Base-by-base conservation (phyloP, 2,797 vertebrate species). In the Scleropages formosus region DNA sequence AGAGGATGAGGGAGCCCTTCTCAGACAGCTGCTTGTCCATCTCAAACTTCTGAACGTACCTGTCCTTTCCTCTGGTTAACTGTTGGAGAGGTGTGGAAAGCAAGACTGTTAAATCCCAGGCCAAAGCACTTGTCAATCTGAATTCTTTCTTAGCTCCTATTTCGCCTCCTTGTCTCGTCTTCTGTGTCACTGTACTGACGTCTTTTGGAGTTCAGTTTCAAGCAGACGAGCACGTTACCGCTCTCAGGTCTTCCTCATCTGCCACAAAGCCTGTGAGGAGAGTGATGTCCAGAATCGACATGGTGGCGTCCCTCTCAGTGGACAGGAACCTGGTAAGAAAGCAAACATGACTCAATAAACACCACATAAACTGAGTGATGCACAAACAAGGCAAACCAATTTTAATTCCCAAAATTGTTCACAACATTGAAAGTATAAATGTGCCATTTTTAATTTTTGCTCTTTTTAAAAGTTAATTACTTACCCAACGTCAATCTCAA, bases 231-330 rank as follows among this genome's bases (percentile, higher is more conserved):
- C 18, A 4, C 1, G 8, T 78, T 87, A 95, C 95, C 74, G n/a
- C 51, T 1, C 83, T 75, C 46, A 96, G 88, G 81, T 97, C 94
- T 0, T 77, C 63, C 0, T 61, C 63, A 62, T 95, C 88, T 0
- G 84, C 86, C 0, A 73, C 73, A 70, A 92, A 96, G 20, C 95
- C 95, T 0, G 94, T 96, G 65, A 95, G 88, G 85, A 96, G 87
- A 73, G 94, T 91, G 56, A 97, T 80, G 0, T 96, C 94, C 9
- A 96, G 80, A 78, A 97, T 86, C 9, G 94, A 87, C 94, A 96
- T 93, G 11, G 87, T 84, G 46, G 94, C 90, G 79, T 93, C 91
- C 0, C 44, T 78, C 0, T 76, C 0, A 0, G 16, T 80, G 75
- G 84, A 22, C 73, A 83, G 85, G 80, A 84, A 89, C 53, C 94